A percentile compares a stretch with the other conserved stretches of the same genome.
These are phyloP conservation scores for Rhimphoctona megacephalus DNA, from an alignment of 2,888 invertebrate species.

Conservation along the genomic window DNA sequence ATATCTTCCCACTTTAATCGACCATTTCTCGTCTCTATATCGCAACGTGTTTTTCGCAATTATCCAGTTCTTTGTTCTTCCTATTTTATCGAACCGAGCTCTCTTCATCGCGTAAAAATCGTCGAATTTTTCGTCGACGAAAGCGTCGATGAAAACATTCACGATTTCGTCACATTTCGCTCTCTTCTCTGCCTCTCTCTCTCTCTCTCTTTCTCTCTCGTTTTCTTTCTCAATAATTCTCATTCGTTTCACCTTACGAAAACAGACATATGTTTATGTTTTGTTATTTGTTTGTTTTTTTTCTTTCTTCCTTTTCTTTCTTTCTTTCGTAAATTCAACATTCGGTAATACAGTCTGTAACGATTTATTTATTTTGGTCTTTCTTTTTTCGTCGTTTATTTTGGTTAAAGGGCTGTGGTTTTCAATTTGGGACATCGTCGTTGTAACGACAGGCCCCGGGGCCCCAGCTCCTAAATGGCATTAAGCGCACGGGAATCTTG, in stretches of 20 bases:
- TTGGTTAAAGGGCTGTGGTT: constrained; percentile 83
- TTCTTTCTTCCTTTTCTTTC: neutral
- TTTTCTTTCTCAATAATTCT: constrained; percentile 19
- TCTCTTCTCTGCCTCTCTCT: constrained; percentile 20
- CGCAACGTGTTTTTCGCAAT: constrained; percentile 61
- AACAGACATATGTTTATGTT: neutral
- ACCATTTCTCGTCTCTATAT: constrained; percentile 44
- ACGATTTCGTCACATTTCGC: neutral
- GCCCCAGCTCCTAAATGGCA: constrained; percentile 89
- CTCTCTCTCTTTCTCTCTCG: constrained; percentile 59
- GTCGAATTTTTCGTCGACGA: neutral
- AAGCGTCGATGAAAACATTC: neutral
- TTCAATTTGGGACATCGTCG: constrained; percentile 84
- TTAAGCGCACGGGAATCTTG: constrained; percentile 88
- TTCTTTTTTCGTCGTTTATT: constrained; percentile 79
- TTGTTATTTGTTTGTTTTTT: neutral
- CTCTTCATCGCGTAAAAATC: neutral
- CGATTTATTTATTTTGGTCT: constrained; percentile 12
- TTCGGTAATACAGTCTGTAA: constrained; percentile 16
- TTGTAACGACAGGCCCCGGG: constrained; percentile 84
- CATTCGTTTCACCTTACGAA: neutral
- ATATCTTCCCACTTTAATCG: constrained; percentile 26
- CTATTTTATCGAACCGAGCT: neutral
- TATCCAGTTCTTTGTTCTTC: neutral
- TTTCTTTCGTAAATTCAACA: constrained; percentile 7